A percentile compares a stretch with the other conserved stretches of the same genome.
These are phyloP conservation scores for Dendrolimus houi DNA, from an alignment of 2,888 invertebrate genomes.

Conservation along the genomic window DNA sequence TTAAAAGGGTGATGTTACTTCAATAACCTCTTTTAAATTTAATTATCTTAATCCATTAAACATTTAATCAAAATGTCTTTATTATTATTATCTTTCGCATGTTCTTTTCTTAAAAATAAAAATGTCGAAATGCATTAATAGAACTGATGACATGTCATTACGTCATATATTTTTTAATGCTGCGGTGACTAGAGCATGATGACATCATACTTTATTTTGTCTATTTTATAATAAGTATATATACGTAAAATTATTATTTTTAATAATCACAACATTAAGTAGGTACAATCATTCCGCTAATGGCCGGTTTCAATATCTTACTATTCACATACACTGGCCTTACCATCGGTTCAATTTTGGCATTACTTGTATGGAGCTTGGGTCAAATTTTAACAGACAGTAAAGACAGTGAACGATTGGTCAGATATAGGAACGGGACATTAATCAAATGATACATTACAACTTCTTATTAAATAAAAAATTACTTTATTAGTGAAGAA, in stretches of 20 bases:
- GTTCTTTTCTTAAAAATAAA: slow-evolving; percentile 17
- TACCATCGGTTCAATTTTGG: no score
- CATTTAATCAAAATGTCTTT: slow-evolving; percentile 17
- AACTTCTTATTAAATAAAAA: slow-evolving; percentile 27
- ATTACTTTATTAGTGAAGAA: slow-evolving; percentile 15
- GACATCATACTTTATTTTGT: slow-evolving; percentile 24
- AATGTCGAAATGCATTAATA: slow-evolving; percentile 18
- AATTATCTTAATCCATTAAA: neutral
- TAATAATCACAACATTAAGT: slow-evolving; percentile 16
- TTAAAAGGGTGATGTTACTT: neutral
- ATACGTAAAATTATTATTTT: slow-evolving; percentile 19
- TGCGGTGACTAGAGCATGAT: slow-evolving; percentile 57
- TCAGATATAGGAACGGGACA: no score
- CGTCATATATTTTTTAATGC: slow-evolving; percentile 28
- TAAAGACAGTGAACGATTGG: no score
- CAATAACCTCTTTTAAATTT: neutral
- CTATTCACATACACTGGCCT: no score
- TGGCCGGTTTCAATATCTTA: no score
- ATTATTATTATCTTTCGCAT: slow-evolving; percentile 27
- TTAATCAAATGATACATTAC: slow-evolving; percentile 21
- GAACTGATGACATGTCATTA: slow-evolving; percentile 7
- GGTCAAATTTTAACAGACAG: no score
- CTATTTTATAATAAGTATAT: slow-evolving; percentile 16
- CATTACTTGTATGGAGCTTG: no score
- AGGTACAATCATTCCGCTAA: slow-evolving; percentile 24